phyloP scores from a whole-genome alignment of 2,797 vertebrate genomes.

The Scomberomorus guttatus region DNA sequence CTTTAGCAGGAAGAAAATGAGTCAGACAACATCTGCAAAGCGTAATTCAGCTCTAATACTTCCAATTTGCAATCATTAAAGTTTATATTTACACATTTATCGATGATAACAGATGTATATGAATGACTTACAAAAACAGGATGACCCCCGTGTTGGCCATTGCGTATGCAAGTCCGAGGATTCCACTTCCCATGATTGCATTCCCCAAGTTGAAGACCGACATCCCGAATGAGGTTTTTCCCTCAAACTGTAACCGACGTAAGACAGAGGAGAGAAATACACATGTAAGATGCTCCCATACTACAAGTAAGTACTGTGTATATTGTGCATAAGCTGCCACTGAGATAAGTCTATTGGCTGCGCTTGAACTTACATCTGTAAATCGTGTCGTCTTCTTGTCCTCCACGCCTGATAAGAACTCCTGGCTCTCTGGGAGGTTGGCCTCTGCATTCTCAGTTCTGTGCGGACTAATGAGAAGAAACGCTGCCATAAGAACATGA shows the following conservation, averaged over 20 bases:
- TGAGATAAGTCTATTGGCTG: background rate
- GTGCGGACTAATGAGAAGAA: conserved; percentile 64
- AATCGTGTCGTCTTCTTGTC: conserved; percentile 92
- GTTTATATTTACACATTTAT: background rate
- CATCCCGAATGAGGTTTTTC: conserved; percentile 98
- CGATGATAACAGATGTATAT: background rate
- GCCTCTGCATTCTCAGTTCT: conserved; percentile 87
- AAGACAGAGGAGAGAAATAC: conserved; percentile 10
- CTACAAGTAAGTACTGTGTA: background rate
- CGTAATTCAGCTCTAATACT: conserved; percentile 1
- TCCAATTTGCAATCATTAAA: background rate
- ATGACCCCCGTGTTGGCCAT: conserved; percentile 98
- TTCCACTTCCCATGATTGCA: conserved; percentile 99
- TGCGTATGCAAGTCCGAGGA: conserved; percentile 96
- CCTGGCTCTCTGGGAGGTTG: conserved; percentile 86
- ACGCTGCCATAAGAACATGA: conserved; percentile 20
- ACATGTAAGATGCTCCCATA: background rate
- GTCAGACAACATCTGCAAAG: conserved; percentile 39
- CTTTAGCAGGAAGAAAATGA: conserved; percentile 20
- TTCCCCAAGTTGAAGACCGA: conserved; percentile 99
- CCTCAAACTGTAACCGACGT: conserved; percentile 90
- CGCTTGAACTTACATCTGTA: conserved; percentile 89
- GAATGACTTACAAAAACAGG: conserved; percentile 93
- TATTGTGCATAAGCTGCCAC: background rate
- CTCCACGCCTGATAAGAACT: conserved; percentile 87